phyloP scores from a whole-genome alignment of 1,140 invertebrate genomes.

The Manduca sexta region DNA sequence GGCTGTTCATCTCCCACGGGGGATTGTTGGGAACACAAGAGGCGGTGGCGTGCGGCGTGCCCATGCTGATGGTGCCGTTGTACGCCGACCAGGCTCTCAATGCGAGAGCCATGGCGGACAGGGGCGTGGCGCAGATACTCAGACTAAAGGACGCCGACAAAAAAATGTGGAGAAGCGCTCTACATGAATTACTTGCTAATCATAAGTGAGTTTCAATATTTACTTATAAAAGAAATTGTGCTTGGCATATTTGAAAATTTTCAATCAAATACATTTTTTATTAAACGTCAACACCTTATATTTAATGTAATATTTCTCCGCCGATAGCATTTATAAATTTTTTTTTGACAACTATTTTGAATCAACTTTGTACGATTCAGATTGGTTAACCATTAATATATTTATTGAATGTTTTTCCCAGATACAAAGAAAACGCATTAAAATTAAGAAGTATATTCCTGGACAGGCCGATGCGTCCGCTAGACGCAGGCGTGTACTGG shows the following conservation, averaged over 20 bases:
- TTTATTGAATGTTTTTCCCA: slow-evolving; percentile 7
- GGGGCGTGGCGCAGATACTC: slow-evolving; percentile 53
- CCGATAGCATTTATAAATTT: too few species aligned
- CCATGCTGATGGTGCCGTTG: slow-evolving; percentile 75
- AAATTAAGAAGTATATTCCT: slow-evolving; percentile 67
- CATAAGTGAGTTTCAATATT: slow-evolving; percentile 33
- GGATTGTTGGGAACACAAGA: slow-evolving; percentile 76
- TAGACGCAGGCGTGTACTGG: slow-evolving; percentile 77
- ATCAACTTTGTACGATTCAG: too few species aligned
- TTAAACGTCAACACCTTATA: too few species aligned
- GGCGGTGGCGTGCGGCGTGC: slow-evolving; percentile 70
- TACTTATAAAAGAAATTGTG: too few species aligned
- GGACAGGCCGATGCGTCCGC: slow-evolving; percentile 71
- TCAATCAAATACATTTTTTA: too few species aligned
- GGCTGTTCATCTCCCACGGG: slow-evolving; percentile 76
- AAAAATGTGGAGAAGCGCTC: slow-evolving; percentile 41
- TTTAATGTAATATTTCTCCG: too few species aligned
- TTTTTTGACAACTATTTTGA: too few species aligned
- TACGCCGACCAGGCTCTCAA: slow-evolving; percentile 77
- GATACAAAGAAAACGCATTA: slow-evolving; percentile 57
- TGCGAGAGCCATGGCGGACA: slow-evolving; percentile 53
- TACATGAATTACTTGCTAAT: slow-evolving; percentile 60
- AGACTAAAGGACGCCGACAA: slow-evolving; percentile 44
- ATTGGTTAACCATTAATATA: too few species aligned
- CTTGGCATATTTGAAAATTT: too few species aligned